Conservation (phyloP, 2,113 vertebrate species). For the Phaetusa simplex region DNA sequence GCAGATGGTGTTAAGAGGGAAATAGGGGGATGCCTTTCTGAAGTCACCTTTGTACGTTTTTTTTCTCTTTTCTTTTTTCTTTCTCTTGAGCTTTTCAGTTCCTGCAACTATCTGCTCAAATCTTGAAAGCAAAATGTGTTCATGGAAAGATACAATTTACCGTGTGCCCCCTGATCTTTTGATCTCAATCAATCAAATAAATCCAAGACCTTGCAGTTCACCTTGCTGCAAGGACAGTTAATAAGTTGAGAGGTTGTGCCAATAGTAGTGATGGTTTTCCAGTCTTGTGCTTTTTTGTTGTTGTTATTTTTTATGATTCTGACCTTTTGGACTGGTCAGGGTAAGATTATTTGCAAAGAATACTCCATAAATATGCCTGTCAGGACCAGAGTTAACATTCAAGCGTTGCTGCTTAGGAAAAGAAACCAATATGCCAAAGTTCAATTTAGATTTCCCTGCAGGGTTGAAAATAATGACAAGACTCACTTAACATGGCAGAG, state of each 20-base stretch:
- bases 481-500: background rate
- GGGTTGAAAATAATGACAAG: constrained; percentile 26
- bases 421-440: background rate
- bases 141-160: background rate
- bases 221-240: background rate
- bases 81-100: background rate
- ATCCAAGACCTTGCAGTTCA: constrained; percentile 26
- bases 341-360: constrained; percentile 47
- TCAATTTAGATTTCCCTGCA: background rate
- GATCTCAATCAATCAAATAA: constrained; percentile 49
- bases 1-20: background rate
- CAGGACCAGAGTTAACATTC: background rate
- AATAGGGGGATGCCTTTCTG: constrained; percentile 10
- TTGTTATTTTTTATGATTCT: constrained; percentile 8
- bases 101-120: constrained; percentile 7
- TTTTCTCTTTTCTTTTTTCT: no score
- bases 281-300: background rate
- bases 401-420: background rate
- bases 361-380: constrained; percentile 5
- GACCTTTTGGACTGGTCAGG: constrained; percentile 28
- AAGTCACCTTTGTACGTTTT: constrained; percentile 6
- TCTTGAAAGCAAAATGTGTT: background rate
- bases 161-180: constrained; percentile 3
- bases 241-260: background rate
- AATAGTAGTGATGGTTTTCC: background rate